Evolutionary conservation across 2,113 vertebrate genomes (phyloP).

Genomic region (Sturnus vulgaris): DNA sequence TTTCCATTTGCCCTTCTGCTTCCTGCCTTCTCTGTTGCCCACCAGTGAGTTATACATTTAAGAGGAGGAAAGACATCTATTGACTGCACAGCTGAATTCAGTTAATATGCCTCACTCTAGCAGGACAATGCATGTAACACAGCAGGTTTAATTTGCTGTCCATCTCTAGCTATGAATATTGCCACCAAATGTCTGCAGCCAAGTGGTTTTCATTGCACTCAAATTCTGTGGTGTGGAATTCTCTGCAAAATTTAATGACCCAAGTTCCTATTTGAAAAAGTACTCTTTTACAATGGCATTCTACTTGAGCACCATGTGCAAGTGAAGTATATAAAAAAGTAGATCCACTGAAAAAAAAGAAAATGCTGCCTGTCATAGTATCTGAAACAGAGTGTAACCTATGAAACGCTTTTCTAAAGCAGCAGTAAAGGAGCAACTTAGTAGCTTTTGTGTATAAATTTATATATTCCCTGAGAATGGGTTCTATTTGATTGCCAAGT

Average conservation of each 20-base stretch:
- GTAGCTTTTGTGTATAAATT: not conserved
- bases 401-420: not conserved
- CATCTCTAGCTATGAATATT: not conserved
- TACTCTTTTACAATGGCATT: not conserved
- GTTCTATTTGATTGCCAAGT: not conserved
- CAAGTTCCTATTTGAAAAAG: not conserved
- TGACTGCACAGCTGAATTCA: not conserved
- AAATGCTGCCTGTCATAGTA: not conserved
- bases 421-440: not conserved
- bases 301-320: not conserved
- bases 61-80: not conserved
- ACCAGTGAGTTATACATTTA: not conserved
- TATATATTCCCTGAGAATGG: not conserved
- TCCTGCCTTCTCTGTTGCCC: not conserved
- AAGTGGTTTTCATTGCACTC: not conserved
- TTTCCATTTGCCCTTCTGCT: not conserved
- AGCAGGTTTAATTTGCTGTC: constrained; percentile 26
- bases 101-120: constrained; percentile 1
- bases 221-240: not conserved
- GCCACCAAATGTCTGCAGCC: not conserved
- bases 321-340: not conserved
- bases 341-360: not conserved
- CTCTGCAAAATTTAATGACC: not conserved
- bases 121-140: constrained; percentile 11
- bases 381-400: not conserved